Evolutionary conservation across 2,113 vertebrate genomes (phyloP), one percentile per base, ranked within the genome.

Genomic region (human (Homo sapiens)): DNA sequence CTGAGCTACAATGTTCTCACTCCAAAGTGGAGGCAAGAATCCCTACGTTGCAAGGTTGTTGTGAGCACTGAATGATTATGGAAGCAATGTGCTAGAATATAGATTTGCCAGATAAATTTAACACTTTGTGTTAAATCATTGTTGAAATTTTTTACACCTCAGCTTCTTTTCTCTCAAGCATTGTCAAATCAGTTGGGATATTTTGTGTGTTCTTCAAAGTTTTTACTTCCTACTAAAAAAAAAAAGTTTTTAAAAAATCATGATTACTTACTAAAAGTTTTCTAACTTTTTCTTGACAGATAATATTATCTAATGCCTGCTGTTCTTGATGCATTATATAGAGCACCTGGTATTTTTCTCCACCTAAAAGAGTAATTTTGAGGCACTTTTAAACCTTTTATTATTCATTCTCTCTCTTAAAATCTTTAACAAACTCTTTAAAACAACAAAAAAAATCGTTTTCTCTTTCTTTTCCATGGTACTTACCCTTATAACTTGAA

Each of bases 241-340:
- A 35, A 80, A 4, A 25, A 59, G 61, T 12, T 64, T 64, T 64
- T 30, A 16, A 79, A 52, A 66, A 94, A 75, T 43, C 13, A 84
- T 85, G 66, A 76, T 89, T 75, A 16, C 72, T 86, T 92, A 18
- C 43, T 70, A 43, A 96, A 90, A 89, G 57, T 85, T 90, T 84
- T 81, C 76, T 35, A 35, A 78, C 93, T 81, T 81, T 91, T 93
- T 82, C 72, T 89, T 70, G 38, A 81, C 72, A 88, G 86, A 82
- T 72, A 78, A 52, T 11, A 45, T 76, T 89, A 82, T 68, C 82
- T 75, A 81, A 76, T n/a, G 32, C 38, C 83, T 89, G n/a, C 22
- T 50, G 2, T 40, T 78, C 61, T 81, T 59, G 85, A 88, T 61
- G 61, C 30, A 90, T 17, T 79, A 14, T 50, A 25, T 32, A 86